Evolutionary conservation across 2,113 vertebrate genomes (phyloP), one percentile per base, ranked within the genome.

Genomic region (Oriolus oriolus): DNA sequence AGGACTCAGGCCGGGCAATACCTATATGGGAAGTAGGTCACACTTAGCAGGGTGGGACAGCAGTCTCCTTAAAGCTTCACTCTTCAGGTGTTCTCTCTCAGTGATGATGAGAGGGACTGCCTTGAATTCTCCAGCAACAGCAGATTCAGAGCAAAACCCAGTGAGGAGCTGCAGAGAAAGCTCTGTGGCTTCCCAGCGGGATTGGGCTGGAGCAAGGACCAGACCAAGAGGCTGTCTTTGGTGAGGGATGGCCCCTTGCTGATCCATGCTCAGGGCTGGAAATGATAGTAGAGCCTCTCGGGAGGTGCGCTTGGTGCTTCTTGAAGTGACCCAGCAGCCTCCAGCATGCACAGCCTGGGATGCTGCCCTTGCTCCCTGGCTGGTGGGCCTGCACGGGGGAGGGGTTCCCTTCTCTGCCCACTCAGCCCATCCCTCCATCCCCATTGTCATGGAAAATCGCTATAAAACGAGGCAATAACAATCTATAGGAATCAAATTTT

Each of bases 331-430:
- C 44, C 45, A 19, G 14, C 27, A 63, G 41, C 24, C 26, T 81
- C 49, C 1, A 6, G n/a, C 23, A 4, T 0, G 15, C 16, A 2
- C 1, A 1, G 21, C 5, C 37, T 24, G 56, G 61, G 37, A 2
- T 63, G 63, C 54, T 60, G 53, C 44, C 76, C 19, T 35, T 1
- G 1, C 11, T 76, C 26, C 35, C 13, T 18, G 31, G 41, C 41
- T 5, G 1, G 11, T 30, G 39, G 60, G 64, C 17, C 35, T 56
- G 39, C 8, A 0, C 0, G 6, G 61, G 28, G 74, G 47, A 64
- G 44, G 22, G 5, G 9, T 35, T 49, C 15, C 35, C 31, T 56
- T 76, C 41, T 42, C 44, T 68, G 57, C 70, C 3, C 11, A 2
- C 17, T 45, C 17, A 16, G 19, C 15, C 21, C 2, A 2, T 60